Conservation (phyloP, 2,113 vertebrate genomes). For the Cyanoliseus patagonus region DNA sequence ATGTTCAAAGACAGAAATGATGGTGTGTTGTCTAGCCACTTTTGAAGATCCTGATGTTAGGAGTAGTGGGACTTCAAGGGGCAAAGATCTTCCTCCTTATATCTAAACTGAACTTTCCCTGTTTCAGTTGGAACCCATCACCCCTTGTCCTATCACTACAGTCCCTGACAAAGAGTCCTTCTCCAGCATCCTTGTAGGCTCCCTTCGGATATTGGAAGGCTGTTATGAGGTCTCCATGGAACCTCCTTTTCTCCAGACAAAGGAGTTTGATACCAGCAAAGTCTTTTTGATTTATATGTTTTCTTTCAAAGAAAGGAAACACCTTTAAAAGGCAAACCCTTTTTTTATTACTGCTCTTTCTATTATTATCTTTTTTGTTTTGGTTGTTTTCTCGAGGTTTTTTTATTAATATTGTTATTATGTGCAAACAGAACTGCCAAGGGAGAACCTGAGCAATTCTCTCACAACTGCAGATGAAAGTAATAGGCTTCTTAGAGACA, state of each 20-base stretch:
- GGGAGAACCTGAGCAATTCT: constrained; percentile 11
- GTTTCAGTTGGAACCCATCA: neutral
- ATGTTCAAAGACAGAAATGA: neutral
- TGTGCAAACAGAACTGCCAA: neutral
- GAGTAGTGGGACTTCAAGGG: neutral
- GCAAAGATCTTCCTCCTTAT: neutral
- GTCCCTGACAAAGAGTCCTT: neutral
- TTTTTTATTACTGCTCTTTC: neutral
- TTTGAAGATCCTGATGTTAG: neutral
- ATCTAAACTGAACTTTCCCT: neutral
- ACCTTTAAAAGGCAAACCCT: neutral
- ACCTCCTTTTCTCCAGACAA: neutral
- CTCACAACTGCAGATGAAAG: constrained; percentile 56
- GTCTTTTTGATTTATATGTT: neutral
- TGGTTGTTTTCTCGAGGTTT: neutral
- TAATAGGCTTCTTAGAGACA: constrained; percentile 57
- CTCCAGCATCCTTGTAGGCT: neutral
- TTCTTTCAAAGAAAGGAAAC: neutral
- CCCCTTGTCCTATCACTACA: neutral
- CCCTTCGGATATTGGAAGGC: neutral
- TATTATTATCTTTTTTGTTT: neutral
- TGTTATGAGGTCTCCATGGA: neutral
- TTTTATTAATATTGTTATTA: constrained; percentile 34
- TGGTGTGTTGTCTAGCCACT: neutral
- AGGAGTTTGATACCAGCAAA: neutral